Conservation (phyloP, 2,797 vertebrate genomes). For the Sebastes minor region DNA sequence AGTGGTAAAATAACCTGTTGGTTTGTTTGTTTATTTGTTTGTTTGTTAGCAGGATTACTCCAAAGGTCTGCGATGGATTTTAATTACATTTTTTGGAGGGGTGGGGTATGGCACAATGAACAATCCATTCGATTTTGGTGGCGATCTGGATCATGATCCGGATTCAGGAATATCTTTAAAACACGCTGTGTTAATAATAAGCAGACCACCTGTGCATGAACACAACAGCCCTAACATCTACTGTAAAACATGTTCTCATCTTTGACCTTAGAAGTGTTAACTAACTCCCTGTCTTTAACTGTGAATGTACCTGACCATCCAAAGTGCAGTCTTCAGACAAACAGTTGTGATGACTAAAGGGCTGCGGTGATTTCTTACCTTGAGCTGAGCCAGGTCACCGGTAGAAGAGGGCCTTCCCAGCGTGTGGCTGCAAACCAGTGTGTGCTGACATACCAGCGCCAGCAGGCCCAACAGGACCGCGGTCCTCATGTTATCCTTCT, state of each 20-base stretch:
- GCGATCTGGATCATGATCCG: too few species aligned
- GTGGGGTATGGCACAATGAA: too few species aligned
- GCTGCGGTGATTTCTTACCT: slow-evolving; percentile 76
- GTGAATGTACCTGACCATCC: not conserved
- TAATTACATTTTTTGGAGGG: too few species aligned
- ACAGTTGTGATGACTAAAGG: not conserved
- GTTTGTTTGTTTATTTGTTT: too few species aligned
- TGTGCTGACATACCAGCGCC: slow-evolving; percentile 79
- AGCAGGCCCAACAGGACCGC: slow-evolving; percentile 77
- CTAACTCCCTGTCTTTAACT: not conserved
- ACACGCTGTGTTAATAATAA: too few species aligned
- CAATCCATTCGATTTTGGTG: too few species aligned
- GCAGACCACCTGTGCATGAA: not conserved
- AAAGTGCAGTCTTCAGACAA: not conserved
- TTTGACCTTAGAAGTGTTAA: not conserved
- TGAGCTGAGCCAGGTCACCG: slow-evolving; percentile 82
- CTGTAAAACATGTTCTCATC: not conserved
- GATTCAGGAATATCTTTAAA: too few species aligned
- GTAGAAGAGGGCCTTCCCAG: slow-evolving; percentile 72
- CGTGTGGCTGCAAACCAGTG: slow-evolving; percentile 65
- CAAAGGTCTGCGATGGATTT: too few species aligned
- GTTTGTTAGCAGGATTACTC: too few species aligned
- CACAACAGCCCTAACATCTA: not conserved
- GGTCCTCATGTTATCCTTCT: slow-evolving; percentile 75
- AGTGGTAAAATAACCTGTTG: too few species aligned